A percentile compares a stretch with the other conserved stretches of the same genome.
Conservation (phyloP, 2,797 vertebrate genomes). For the Cyclura pinguis region DNA sequence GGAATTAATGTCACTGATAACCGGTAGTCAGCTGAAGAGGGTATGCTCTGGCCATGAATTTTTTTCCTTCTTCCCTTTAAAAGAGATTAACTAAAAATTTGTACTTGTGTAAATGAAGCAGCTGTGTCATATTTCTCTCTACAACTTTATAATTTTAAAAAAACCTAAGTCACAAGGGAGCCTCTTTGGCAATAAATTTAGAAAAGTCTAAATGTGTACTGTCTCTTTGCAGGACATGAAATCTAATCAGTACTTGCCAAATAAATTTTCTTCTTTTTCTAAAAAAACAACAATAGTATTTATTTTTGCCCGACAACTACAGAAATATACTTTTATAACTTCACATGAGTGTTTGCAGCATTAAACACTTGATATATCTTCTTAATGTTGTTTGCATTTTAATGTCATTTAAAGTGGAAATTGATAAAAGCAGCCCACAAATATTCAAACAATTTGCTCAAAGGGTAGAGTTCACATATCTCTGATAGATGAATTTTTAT, state of each 20-base stretch:
- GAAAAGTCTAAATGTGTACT: conserved; percentile 58
- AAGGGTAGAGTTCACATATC: conserved; percentile 28
- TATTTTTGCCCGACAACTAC: conserved; percentile 80
- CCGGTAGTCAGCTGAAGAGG: conserved; percentile 58
- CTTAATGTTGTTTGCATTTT: neutral
- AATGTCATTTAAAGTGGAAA: conserved; percentile 15
- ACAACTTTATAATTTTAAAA: too few species aligned
- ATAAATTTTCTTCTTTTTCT: conserved; percentile 58
- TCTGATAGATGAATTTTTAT: neutral
- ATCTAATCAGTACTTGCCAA: conserved; percentile 73
- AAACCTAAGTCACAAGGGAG: conserved; percentile 61
- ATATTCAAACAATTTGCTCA: conserved; percentile 21
- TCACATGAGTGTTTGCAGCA: conserved; percentile 65
- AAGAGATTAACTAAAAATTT: conserved; percentile 55
- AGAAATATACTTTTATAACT: conserved; percentile 75
- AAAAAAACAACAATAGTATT: conserved; percentile 73
- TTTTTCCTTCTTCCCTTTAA: conserved; percentile 31
- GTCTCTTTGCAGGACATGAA: conserved; percentile 63
- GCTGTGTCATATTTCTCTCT: conserved; percentile 71
- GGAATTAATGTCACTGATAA: conserved; percentile 77
- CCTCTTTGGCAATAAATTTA: conserved; percentile 60
- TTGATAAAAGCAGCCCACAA: conserved; percentile 19
- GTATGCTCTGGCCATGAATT: neutral
- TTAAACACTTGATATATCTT: conserved; percentile 33
- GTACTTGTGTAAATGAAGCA: conserved; percentile 65